These are phyloP conservation scores for Drosophila fuyamai DNA, from an alignment of 1,140 invertebrate species.

Conservation along the genomic window DNA sequence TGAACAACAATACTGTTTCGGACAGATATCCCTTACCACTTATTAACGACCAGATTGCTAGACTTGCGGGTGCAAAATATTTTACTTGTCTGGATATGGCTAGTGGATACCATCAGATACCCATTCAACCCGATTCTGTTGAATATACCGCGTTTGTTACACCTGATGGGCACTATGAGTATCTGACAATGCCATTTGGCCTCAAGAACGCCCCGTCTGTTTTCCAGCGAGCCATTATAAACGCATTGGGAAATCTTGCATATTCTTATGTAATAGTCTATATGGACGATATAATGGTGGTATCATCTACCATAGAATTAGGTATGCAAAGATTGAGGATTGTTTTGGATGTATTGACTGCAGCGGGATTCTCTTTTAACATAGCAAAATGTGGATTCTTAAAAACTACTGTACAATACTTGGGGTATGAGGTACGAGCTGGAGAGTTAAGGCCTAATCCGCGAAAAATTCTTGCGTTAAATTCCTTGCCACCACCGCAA, in stretches of 20 bases:
- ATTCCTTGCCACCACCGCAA: no score
- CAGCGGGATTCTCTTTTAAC: no score
- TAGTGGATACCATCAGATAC: background rate
- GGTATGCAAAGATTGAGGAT: no score
- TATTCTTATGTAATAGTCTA: constrained; percentile 1
- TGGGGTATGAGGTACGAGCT: constrained; percentile 2
- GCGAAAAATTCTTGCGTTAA: no score
- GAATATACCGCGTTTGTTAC: constrained; percentile 1
- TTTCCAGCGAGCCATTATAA: constrained; percentile 8
- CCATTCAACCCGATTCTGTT: no score
- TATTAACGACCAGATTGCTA: constrained; percentile 12
- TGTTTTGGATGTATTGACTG: no score
- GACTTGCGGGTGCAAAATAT: constrained; percentile 9
- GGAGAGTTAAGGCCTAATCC: no score
- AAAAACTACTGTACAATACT: background rate
- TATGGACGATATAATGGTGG: background rate
- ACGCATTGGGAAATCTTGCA: background rate
- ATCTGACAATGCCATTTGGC: constrained; percentile 6
- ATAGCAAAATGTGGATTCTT: constrained; percentile 1
- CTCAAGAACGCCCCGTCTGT: background rate
- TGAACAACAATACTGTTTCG: constrained; percentile 21
- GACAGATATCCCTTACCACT: constrained; percentile 12
- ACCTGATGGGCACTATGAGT: constrained; percentile 3
- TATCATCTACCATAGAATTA: no score
- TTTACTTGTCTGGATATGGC: constrained; percentile 6